These are phyloP conservation scores for Drosophila arizonae DNA, from an alignment of 1,140 invertebrate species.

Conservation along the genomic window DNA sequence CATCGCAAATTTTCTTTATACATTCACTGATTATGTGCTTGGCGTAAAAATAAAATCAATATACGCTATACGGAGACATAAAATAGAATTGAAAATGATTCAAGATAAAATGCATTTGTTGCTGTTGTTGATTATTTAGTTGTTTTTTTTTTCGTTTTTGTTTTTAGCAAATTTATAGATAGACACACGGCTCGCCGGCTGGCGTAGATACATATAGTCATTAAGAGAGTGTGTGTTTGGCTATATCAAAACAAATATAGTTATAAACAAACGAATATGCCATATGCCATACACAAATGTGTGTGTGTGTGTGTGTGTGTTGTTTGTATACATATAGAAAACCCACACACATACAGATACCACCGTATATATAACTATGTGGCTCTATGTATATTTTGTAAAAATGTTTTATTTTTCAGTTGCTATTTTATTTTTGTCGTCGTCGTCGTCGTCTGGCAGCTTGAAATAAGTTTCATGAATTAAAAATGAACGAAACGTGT, in stretches of 20 bases:
- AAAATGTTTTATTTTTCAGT: constrained; percentile 23
- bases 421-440: too few relatives aligned
- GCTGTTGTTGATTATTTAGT: constrained; percentile 2
- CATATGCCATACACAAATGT: constrained; percentile 33
- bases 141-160: background rate
- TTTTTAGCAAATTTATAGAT: constrained; percentile 42
- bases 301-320: background rate
- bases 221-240: constrained; percentile 34
- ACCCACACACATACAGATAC: background rate
- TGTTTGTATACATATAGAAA: background rate
- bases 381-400: constrained; percentile 10
- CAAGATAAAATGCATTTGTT: constrained; percentile 50
- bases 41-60: constrained; percentile 38
- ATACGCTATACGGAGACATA: background rate
- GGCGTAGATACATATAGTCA: constrained; percentile 39
- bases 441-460: constrained; percentile 7
- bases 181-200: constrained; percentile 11
- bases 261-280: constrained; percentile 19
- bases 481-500: constrained; percentile 76
- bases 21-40: constrained; percentile 55
- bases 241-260: constrained; percentile 6
- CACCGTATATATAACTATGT: background rate
- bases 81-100: constrained; percentile 29
- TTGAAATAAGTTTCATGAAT: constrained; percentile 75
- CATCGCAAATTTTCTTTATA: constrained; percentile 33